Conservation (phyloP, 2,797 vertebrate genomes). For the Halcyon smyrnensis region DNA sequence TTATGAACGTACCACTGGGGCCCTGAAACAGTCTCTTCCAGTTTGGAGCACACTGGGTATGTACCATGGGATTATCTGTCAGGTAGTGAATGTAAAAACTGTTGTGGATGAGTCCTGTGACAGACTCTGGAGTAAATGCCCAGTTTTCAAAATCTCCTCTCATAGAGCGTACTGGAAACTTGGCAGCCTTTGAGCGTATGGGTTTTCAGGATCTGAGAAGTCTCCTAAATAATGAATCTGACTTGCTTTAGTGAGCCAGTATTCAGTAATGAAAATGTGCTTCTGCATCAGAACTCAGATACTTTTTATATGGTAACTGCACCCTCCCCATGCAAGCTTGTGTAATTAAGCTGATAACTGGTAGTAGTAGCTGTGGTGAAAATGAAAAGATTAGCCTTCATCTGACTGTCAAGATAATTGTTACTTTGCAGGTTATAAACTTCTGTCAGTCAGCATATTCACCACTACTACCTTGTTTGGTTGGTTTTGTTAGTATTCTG, state of each 20-base stretch:
- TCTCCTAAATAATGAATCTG: background rate
- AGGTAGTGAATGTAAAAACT: background rate
- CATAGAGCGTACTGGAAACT: background rate
- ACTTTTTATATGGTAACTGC: background rate
- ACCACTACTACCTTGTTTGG: background rate
- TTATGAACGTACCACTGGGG: accelerated
- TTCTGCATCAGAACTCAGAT: background rate
- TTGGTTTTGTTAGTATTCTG: background rate
- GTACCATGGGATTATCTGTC: background rate
- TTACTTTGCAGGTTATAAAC: background rate
- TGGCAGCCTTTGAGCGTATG: background rate
- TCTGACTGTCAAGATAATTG: background rate
- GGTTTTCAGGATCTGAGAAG: background rate
- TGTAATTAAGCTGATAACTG: background rate
- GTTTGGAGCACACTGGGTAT: background rate
- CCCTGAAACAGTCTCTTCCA: background rate
- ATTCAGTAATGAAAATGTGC: background rate
- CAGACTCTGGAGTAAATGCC: background rate
- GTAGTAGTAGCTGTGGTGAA: background rate
- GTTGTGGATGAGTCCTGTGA: background rate
- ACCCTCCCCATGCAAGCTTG: background rate
- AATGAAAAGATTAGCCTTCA: background rate
- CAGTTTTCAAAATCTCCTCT: background rate
- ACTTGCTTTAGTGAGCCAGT: background rate
- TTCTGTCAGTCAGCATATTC: background rate